These are phyloP conservation scores for Megaceryle alcyon DNA, from an alignment of 2,797 vertebrate genomes.

Conservation along the genomic window DNA sequence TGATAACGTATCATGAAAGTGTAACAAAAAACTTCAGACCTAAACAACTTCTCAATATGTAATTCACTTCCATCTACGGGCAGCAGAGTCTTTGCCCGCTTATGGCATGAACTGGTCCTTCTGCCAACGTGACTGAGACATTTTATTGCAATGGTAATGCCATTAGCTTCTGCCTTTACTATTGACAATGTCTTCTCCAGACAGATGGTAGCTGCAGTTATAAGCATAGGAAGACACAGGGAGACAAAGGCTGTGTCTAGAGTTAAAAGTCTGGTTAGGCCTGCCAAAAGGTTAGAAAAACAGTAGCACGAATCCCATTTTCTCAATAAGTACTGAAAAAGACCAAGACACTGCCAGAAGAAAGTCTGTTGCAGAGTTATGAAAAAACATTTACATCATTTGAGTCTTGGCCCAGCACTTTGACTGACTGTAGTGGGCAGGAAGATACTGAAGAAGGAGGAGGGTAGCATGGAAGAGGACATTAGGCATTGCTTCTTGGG, in stretches of 20 bases:
- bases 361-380: not conserved
- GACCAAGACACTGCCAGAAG: not conserved
- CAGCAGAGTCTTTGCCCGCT: not conserved
- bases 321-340: not conserved
- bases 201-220: not conserved
- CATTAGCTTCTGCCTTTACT: not conserved
- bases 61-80: not conserved
- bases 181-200: not conserved
- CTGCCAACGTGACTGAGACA: not conserved
- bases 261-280: not conserved
- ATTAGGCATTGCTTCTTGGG: not conserved
- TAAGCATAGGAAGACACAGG: not conserved
- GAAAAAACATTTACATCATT: not conserved
- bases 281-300: slow-evolving; percentile 4
- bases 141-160: not conserved
- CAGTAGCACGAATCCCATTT: not conserved
- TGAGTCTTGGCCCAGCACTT: not conserved
- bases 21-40: not conserved
- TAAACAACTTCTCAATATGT: not conserved
- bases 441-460: not conserved
- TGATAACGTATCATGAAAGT: not conserved
- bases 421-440: not conserved
- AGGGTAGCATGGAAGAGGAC: not conserved
- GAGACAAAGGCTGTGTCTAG: not conserved
- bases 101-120: not conserved